Percentiles rank a stretch among this genome's conserved stretches.
These are phyloP conservation scores for Drosophila truncata DNA, from an alignment of 1,140 invertebrate species.

Conservation along the genomic window DNA sequence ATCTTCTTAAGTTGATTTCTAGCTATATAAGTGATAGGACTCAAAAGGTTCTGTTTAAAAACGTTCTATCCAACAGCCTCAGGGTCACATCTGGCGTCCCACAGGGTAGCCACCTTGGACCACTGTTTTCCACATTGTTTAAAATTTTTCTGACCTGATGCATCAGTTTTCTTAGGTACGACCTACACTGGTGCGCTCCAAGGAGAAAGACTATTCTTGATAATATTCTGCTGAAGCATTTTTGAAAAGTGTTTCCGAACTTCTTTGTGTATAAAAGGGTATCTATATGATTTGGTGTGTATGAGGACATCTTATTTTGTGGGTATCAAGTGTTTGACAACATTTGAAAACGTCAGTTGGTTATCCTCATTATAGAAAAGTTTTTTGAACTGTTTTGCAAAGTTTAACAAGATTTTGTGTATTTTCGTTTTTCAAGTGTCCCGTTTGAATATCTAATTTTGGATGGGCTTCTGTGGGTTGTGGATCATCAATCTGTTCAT, in stretches of 20 bases:
- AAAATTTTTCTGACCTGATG: slow-evolving; percentile 7
- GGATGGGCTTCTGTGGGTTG: too few relatives aligned
- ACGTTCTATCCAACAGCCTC: too few relatives aligned
- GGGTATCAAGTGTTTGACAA: slow-evolving; percentile 21
- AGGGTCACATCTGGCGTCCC: too few relatives aligned
- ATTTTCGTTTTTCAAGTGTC: too few relatives aligned
- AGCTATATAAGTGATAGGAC: too few relatives aligned
- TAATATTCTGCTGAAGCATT: slow-evolving; percentile 25
- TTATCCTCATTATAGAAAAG: slow-evolving; percentile 3
- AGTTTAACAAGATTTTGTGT: not conserved
- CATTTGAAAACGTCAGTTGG: too few relatives aligned
- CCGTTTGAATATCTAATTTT: too few relatives aligned
- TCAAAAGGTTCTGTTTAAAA: too few relatives aligned
- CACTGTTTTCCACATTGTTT: too few relatives aligned
- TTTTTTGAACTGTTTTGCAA: slow-evolving; percentile 7
- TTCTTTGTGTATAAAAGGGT: slow-evolving; percentile 29
- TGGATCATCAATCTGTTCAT: too few relatives aligned
- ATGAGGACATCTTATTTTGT: slow-evolving; percentile 23
- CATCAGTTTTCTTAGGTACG: slow-evolving; percentile 15
- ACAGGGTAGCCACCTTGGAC: too few relatives aligned
- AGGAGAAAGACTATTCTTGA: slow-evolving; percentile 19
- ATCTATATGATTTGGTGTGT: slow-evolving; percentile 27
- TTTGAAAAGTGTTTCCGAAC: slow-evolving; percentile 23
- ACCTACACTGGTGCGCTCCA: slow-evolving; percentile 21
- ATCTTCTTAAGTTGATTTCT: too few relatives aligned